Base-by-base conservation (phyloP, 2,888 invertebrate genomes). In the Amphipyra berbera region DNA sequence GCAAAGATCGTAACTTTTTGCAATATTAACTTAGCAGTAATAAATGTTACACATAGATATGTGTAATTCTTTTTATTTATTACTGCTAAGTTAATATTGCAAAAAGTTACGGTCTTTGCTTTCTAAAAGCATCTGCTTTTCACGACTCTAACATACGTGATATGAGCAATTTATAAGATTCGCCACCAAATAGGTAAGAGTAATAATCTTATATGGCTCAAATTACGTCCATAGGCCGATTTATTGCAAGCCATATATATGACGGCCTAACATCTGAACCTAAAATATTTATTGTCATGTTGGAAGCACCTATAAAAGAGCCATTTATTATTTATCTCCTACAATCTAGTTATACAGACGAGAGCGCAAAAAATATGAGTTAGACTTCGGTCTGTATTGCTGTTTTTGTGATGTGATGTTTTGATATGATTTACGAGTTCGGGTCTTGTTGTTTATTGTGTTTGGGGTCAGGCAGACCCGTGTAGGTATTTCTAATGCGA, bases 201-300 rank as follows among this genome's bases (percentile, higher is more conserved):
- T 63, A 46, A 69, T 57, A 57, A 79, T 65, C 42, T 55, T 56
- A 56, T 64, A 67, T 35, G 47, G 52, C 49, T 52, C 61, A 60
- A 70, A 61, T 71, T 54, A 76, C 46, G 49, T 30, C 47, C 27
- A 9, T 41, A 42, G n/a, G 27, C 57, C 57, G 56, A 78, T 78
- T 78, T 75, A 78, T 72, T 61, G 48, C 44, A 37, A 50, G 27
- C 45, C 42, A 56, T 68, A 61, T 68, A 54, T 63, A 63, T 63
- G 61, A 63, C 50, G 57, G 66, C 41, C 56, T 55, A 53, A 62
- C 48, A 46, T 53, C 46, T 61, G 58, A 57, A 72, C 53, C 59
- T 78, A 61, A 78, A 79, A 71, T 78, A 78, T 78, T 76, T 75
- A 76, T 63, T 60, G 68, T 76, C 68, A 63, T 71, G 65, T 68